Percentiles rank a stretch among this genome's conserved stretches.
phyloP scores from a whole-genome alignment of 2,797 vertebrate species.

The Acridotheres tristis region DNA sequence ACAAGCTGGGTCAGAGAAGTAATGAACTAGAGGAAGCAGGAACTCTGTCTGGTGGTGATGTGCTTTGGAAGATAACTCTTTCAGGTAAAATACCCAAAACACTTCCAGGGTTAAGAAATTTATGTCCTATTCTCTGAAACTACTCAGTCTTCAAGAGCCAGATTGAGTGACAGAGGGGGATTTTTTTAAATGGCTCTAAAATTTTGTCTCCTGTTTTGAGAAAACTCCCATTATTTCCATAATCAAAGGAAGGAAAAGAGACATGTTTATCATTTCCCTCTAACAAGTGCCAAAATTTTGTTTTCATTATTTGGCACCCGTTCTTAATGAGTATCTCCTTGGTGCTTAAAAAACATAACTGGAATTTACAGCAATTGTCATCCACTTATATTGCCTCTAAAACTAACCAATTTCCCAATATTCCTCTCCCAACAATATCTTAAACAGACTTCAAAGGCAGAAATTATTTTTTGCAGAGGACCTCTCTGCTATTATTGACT shows the following conservation, averaged over 20 bases:
- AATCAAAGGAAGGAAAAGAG: background rate
- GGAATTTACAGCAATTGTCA: background rate
- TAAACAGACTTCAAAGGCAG: background rate
- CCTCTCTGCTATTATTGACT: background rate
- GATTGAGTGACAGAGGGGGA: background rate
- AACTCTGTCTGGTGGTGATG: background rate
- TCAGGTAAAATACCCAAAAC: background rate
- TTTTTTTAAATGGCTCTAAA: background rate
- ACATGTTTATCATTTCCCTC: background rate
- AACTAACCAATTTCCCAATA: background rate
- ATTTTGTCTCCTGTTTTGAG: background rate
- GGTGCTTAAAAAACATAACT: background rate
- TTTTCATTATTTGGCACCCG: background rate
- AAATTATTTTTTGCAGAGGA: background rate
- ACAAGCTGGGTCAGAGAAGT: background rate
- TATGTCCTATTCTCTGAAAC: background rate
- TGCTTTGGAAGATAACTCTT: background rate
- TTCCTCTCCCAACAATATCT: background rate
- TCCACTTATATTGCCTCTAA: background rate
- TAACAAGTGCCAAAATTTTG: background rate
- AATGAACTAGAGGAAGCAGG: background rate
- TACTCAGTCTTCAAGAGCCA: background rate
- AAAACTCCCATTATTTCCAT: background rate
- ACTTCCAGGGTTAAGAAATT: background rate
- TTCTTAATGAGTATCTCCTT: slow-evolving; percentile 1